Evolutionary conservation across 2,888 invertebrate species (phyloP), one percentile per base, ranked within the genome.

Genomic region (Rhagonycha lutea): DNA sequence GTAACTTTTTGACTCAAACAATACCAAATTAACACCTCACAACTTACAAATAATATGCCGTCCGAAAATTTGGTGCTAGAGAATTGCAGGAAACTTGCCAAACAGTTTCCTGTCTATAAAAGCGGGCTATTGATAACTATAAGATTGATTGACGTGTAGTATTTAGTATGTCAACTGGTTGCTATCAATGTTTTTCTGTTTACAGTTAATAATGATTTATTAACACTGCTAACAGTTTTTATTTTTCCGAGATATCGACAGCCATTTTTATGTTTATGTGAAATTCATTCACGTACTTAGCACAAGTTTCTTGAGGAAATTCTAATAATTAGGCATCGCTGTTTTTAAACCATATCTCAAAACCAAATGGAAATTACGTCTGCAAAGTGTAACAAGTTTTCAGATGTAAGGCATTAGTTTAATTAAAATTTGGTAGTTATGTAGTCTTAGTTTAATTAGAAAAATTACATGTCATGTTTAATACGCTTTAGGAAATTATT

Each of bases 401-500:
- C 60, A 69, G 28, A 70, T 74, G 69, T 18, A 14, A 18, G 74
- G 14, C 68, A 73, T 68, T 73, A 73, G 69, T 73, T 73, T 73
- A 73, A 73, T 73, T 73, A 73, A 73, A 73, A 73, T 73, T 73
- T 69, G 28, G 11, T 68, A 69, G 61, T 32, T 72, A 12, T 23
- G 12, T 68, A 28, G 62, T 32, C 62, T 69, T 72, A 23, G 26
- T 69, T 62, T 61, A 26, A 11, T 29, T 62, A 73, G 32, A 62
- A 69, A 73, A 73, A 23, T 32, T 60, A 65, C 14, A 18, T 65
- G 63, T 65, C 26, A 65, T 65, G 63, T 26, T 47, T 47, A 47
- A 47, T 47, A 47, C n/a, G n/a, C 7, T 47, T 32, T 47, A 47
- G 7, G n/a, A 47, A 47, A 47, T 47, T 47, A 47, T n/a, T 47